These are phyloP conservation scores for Solenodon paradoxus DNA, from an alignment of 2,113 vertebrate genomes.

Conservation along the genomic window DNA sequence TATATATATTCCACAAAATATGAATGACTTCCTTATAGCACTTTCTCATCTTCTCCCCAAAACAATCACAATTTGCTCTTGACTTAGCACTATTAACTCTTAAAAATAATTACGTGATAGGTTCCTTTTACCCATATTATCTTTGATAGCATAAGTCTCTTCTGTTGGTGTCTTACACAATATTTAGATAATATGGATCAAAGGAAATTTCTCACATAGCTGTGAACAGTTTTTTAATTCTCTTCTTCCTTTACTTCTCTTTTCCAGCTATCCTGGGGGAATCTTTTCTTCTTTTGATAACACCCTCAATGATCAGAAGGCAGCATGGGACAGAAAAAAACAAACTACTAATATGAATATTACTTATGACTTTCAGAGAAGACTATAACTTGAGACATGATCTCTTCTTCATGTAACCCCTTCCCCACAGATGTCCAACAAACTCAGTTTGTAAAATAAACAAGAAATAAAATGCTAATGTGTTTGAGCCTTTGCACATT, in stretches of 20 bases:
- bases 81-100: neutral
- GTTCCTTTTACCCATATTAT: neutral
- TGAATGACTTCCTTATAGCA: neutral
- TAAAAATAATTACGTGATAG: no score
- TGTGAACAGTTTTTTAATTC: neutral
- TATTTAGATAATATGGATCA: neutral
- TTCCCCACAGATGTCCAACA: neutral
- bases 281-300: neutral
- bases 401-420: neutral
- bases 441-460: neutral
- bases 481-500: neutral
- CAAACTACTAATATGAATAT: neutral
- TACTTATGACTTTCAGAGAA: neutral
- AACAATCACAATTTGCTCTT: neutral
- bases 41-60: neutral
- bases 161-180: neutral
- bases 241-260: neutral
- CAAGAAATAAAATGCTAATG: neutral
- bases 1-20: neutral
- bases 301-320: neutral
- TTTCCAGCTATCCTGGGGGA: neutral
- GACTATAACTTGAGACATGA: neutral
- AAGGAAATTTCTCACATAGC: neutral
- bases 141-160: rapidly evolving
- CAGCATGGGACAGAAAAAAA: neutral